Conservation (phyloP, 2,113 vertebrate genomes). For the Engraulis encrasicolus region DNA sequence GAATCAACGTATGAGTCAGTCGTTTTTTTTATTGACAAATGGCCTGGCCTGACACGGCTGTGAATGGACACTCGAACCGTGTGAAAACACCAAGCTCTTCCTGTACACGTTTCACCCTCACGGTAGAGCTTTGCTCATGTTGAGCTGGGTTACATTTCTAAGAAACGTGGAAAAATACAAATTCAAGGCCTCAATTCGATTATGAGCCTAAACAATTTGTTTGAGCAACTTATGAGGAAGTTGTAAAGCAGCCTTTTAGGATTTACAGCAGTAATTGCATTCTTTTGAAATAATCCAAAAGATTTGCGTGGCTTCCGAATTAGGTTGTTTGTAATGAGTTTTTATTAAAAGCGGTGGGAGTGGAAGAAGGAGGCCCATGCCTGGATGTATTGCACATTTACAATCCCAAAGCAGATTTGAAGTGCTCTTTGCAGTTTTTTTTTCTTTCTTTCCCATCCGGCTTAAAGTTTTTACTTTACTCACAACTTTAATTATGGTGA, state of each 20-base stretch:
- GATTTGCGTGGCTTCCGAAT: conserved; percentile 15
- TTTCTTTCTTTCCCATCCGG: not conserved
- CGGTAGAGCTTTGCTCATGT: not conserved
- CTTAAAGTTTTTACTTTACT: not conserved
- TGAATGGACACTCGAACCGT: too few species aligned
- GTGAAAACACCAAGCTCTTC: not conserved
- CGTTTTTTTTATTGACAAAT: too few species aligned
- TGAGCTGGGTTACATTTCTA: not conserved
- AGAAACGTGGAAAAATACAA: not conserved
- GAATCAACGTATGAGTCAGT: too few species aligned
- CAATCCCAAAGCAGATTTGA: not conserved
- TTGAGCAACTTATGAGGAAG: not conserved
- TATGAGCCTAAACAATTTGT: conserved; percentile 23
- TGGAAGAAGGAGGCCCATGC: not conserved
- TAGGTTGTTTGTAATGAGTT: conserved; percentile 21
- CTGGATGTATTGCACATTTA: not conserved
- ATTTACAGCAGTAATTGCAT: conserved; percentile 7
- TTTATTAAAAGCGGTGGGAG: conserved; percentile 14
- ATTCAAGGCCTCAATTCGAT: not conserved
- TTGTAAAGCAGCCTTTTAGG: not conserved
- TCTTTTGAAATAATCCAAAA: conserved; percentile 26
- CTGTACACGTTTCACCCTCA: not conserved
- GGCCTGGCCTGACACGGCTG: too few species aligned
- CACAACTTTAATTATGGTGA: not conserved
- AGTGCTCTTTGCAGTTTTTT: not conserved